Base-by-base conservation (phyloP, 2,888 invertebrate genomes). In the Helicoverpa assulta region DNA sequence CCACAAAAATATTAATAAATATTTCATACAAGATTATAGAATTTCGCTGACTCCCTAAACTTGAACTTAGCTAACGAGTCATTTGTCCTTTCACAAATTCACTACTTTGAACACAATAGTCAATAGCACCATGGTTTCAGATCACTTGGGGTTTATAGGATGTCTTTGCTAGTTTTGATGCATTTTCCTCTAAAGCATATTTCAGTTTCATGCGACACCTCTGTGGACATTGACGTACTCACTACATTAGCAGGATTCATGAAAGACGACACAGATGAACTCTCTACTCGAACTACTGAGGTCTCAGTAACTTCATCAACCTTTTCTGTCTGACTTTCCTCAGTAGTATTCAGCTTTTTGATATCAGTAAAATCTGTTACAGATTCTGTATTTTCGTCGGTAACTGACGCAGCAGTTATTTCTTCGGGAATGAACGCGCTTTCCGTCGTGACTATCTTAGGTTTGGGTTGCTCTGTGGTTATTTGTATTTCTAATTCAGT, bases 181-280 rank as follows among this genome's bases (percentile, higher is more conserved):
- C 98, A 98, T 87, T 97, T 97, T 16, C 98, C 98, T 88, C 98
- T 97, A 90, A 97, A 98, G 88, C 98, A 98, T 76, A 98, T 98
- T 94, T 98, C 98, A 47, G 98, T 98, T 96, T 98, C 98, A 82
- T 98, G 97, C 16, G 98, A 98, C 54, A 98, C 96, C 90, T 98
- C 98, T 21, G 98, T 98, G 3, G 98, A 98, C 86, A 97, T 98
- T 2, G 98, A 98, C 0, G 98, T 98, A 79, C 97, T 96, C 10
- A 97, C 91, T 7, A 97, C 92, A 70, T 96, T 95, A 14, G 95
- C 92, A 78, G 96, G 93, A 90, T 95, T 95, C 96, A 96, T 92
- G 87, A 93, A 93, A 80, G 94, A 89, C 70, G 95, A 94, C 52
- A 89, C 85, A 6, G 94, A 91, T 6, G 95, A 87, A 5, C 88